Conservation (phyloP, 2,797 vertebrate genomes). For the Lophotriccus pileatus region DNA sequence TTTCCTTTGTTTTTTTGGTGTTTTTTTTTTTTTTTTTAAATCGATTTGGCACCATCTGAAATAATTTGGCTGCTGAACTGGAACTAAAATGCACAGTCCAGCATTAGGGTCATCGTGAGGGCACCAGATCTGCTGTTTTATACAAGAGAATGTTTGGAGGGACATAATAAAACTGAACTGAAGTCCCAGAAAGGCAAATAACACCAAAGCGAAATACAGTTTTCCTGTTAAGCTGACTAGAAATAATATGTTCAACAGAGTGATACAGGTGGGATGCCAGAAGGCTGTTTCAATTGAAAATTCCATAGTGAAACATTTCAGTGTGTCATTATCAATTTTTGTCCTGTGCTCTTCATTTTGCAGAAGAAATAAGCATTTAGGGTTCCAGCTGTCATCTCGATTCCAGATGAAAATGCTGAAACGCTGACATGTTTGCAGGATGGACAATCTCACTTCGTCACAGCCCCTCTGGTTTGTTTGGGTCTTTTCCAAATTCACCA, state of each 20-base stretch:
- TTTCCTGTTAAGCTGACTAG: neutral
- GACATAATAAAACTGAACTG: neutral
- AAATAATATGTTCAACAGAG: neutral
- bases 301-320: neutral
- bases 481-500: neutral
- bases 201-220: neutral
- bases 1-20: neutral
- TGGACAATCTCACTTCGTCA: neutral
- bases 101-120: neutral
- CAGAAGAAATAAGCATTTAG: conserved; percentile 14
- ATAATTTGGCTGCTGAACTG: neutral
- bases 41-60: neutral
- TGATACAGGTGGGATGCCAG: neutral
- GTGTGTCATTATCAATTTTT: neutral
- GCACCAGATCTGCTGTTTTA: neutral
- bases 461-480: neutral
- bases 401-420: neutral
- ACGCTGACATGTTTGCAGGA: neutral
- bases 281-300: conserved; percentile 7
- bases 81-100: neutral
- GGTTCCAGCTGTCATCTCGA: conserved; percentile 15
- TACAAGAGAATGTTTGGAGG: neutral
- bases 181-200: neutral
- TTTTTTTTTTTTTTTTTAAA: neutral
- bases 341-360: neutral